Conservation (phyloP, 2,888 invertebrate species). For the Campoplex nolae region DNA sequence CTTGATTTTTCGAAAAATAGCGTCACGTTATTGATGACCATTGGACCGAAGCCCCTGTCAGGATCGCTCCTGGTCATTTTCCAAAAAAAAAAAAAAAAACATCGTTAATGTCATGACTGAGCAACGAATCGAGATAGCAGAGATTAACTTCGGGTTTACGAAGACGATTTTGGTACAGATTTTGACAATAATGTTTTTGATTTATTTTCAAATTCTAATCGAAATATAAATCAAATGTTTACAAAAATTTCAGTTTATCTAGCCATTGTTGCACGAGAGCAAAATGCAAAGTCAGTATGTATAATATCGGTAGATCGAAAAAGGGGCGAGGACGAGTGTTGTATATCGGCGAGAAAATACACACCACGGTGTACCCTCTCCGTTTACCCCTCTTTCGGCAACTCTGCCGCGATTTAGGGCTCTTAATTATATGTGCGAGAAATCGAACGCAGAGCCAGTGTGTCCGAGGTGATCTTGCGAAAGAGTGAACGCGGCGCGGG, state of each 20-base stretch:
- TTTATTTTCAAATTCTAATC: background rate
- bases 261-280: background rate
- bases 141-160: background rate
- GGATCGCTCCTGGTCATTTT: too few species aligned
- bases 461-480: slow-evolving; percentile 64
- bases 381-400: slow-evolving; percentile 42
- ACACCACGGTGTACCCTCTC: slow-evolving; percentile 26
- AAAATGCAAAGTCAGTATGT: background rate
- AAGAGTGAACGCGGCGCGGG: slow-evolving; percentile 72
- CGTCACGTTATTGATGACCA: background rate
- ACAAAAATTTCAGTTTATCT: background rate
- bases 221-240: background rate
- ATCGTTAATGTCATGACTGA: background rate
- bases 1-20: background rate
- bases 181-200: background rate
- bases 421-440: slow-evolving; percentile 82
- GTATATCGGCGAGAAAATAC: slow-evolving; percentile 43
- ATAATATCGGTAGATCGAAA: background rate
- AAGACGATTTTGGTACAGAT: background rate
- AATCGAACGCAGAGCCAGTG: slow-evolving; percentile 74
- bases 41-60: background rate
- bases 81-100: too few species aligned
- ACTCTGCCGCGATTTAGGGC: slow-evolving; percentile 82
- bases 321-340: slow-evolving; percentile 14
- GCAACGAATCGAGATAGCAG: background rate